Evolutionary conservation across 2,888 invertebrate species (phyloP).

Genomic region (Isotomurus palustris): DNA sequence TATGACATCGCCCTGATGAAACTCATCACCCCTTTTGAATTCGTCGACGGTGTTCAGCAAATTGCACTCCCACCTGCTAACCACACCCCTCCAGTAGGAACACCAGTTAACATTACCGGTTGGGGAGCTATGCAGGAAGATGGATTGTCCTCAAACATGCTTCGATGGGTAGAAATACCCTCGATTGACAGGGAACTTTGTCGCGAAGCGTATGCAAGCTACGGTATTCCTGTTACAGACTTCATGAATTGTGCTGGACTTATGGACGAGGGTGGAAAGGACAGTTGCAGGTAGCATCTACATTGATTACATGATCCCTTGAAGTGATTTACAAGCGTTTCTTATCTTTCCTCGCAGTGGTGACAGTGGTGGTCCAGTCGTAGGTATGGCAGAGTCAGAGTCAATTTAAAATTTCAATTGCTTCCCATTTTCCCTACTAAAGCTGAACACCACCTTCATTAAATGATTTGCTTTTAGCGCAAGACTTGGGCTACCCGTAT

Average conservation of each 20-base stretch:
- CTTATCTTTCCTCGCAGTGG: background rate
- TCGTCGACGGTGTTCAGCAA: background rate
- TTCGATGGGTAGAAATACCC: conserved; percentile 3
- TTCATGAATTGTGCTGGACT: conserved; percentile 1
- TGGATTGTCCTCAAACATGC: background rate
- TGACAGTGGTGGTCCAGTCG: background rate
- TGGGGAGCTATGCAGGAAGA: background rate
- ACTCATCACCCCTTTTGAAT: background rate
- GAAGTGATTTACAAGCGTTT: background rate
- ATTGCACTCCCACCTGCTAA: background rate
- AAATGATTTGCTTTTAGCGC: no score
- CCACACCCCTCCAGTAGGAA: conserved; percentile 6
- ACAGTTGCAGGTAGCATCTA: background rate
- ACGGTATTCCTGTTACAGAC: background rate
- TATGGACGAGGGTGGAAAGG: background rate
- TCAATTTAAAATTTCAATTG: no score
- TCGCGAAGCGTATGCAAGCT: background rate
- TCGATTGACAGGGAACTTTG: background rate
- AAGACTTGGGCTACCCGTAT: no score
- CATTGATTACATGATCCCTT: background rate
- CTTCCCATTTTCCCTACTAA: no score
- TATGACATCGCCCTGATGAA: conserved; percentile 10
- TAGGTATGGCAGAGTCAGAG: no score
- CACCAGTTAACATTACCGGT: background rate
- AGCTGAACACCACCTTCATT: no score